Base-by-base conservation (phyloP, 2,888 invertebrate genomes). In the Polyommatus iphigenia region DNA sequence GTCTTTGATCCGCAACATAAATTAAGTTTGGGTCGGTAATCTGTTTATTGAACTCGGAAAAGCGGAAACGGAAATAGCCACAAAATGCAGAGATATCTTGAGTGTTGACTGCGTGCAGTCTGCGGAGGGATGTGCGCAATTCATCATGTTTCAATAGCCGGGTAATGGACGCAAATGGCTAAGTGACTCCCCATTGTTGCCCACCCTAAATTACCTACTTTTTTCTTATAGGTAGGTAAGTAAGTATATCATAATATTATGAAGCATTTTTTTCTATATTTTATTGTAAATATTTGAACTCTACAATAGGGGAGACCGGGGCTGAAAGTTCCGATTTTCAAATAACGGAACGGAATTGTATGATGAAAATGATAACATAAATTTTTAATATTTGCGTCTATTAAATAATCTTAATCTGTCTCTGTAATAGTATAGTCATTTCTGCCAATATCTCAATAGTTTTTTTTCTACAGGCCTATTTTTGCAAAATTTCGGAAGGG, bases 71-170 rank as follows among this genome's bases (percentile, higher is more conserved):
- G 75, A 57, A 54, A 24, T 29, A 54, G 10, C 75, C 46, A 20
- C 67, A 32, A 73, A 73, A 73, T 73, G 75, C 54, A 36, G 29
- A 24, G 72, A 18, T 76, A 67, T 32, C 29, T 79, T 41, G 67
- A 36, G 57, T 29, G 67, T 79, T 41, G 67, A 36, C 71, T 29
- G 67, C 46, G 77, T 77, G 13, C 46, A 67, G 67, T 67, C 29
- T 41, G 67, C 77, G 50, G 62, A 72, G 76, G 78, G 71, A 71
- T 79, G 72, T 46, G 59, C 41, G 41, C 77, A 46, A 77, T 72
- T 50, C 75, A 71, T 77, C 81, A 78, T 79, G 57, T 79, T 79
- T 79, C 79, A 80, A 79, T 82, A 72, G 76, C 71, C 80, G 76
- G 57, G 77, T 81, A 81, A 82, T 82, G 82, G 78, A 75, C 71